Conservation (phyloP, 2,113 vertebrate species). For the Thunnus maccoyii region DNA sequence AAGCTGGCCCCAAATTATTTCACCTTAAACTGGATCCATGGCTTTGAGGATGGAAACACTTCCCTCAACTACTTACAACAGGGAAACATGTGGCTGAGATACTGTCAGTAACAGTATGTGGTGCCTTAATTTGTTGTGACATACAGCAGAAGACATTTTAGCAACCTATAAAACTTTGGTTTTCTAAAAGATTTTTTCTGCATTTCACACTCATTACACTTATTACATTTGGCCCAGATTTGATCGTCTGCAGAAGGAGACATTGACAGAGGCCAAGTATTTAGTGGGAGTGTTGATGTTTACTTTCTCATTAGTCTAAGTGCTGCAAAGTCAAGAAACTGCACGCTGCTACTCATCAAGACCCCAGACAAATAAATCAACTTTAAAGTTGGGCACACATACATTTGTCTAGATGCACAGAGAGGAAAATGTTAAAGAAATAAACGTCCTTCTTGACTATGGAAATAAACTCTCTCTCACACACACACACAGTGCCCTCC, state of each 20-base stretch:
- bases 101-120: too few species aligned
- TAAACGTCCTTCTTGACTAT: constrained; percentile 18
- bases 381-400: constrained; percentile 1
- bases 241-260: constrained; percentile 2
- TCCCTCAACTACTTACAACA: too few species aligned
- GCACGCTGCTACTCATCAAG: background rate
- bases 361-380: constrained; percentile 24
- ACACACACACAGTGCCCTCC: background rate
- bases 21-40: too few species aligned
- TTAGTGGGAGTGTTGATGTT: background rate
- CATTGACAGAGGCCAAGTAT: background rate
- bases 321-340: constrained; percentile 37
- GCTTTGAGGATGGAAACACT: too few species aligned
- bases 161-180: too few species aligned
- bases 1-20: too few species aligned
- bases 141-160: too few species aligned
- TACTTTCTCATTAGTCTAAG: constrained; percentile 34
- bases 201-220: background rate
- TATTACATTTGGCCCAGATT: background rate
- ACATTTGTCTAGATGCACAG: background rate
- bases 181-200: background rate
- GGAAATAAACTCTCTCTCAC: constrained; percentile 3
- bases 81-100: too few species aligned
- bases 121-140: background rate
- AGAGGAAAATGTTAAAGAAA: background rate